Conservation (phyloP, 2,113 vertebrate genomes). For the Boleophthalmus pectinirostris region DNA sequence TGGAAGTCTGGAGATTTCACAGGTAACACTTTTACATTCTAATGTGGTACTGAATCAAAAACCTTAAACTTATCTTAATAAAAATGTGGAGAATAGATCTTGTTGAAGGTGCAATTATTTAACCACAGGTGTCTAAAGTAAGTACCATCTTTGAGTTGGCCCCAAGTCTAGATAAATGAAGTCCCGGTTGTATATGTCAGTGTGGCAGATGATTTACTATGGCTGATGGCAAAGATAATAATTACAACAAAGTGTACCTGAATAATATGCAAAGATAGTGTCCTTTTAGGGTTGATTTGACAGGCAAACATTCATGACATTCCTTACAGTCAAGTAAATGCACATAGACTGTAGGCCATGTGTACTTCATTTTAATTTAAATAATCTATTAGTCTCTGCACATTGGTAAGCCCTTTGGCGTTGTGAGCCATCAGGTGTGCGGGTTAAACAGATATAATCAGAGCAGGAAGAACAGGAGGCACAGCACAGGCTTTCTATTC, state of each 20-base stretch:
- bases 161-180: neutral
- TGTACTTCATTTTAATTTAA: neutral
- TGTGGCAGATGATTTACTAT: neutral
- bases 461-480: slow-evolving; percentile 13
- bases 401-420: neutral
- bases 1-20: slow-evolving; percentile 57
- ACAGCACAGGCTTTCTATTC: slow-evolving; percentile 54
- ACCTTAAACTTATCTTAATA: neutral
- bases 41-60: neutral
- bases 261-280: neutral
- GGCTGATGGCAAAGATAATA: neutral
- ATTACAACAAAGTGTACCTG: neutral
- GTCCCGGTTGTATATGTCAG: neutral
- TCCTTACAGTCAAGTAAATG: no score
- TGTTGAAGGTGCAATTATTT: no score
- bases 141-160: neutral
- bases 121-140: neutral
- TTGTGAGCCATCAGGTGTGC: slow-evolving; percentile 11
- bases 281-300: neutral
- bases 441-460: slow-evolving; percentile 31
- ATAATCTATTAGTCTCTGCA: neutral
- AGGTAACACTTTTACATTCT: slow-evolving; percentile 52
- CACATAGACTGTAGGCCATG: neutral
- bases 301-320: no score
- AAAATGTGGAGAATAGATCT: neutral